Base-by-base conservation (phyloP, 2,113 vertebrate species). In the Sardina pilchardus region DNA sequence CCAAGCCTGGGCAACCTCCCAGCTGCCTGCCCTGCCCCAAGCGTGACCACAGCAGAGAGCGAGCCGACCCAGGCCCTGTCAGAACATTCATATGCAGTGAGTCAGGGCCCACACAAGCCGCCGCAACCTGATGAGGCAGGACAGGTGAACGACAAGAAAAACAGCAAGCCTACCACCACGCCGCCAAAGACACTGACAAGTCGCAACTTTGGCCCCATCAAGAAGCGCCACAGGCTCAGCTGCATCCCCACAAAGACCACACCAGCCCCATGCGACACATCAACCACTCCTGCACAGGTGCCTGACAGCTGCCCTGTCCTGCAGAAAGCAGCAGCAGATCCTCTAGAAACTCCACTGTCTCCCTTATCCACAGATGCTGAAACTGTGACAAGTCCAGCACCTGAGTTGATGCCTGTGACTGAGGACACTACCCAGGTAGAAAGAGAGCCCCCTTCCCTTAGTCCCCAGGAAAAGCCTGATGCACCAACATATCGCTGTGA, bases 81-180 rank as follows among this genome's bases (percentile, higher is more conserved):
- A 0, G 98, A 99, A 85, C 98, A 99, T 89, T 99, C 98, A 0
- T 99, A 99, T 1, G 98, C 98, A 7, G 95, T 96, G 0, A 96
- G 94, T 85, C 93, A 95, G 88, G 90, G 47, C 24, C 86, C 48
- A 17, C 67, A 75, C 39, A 84, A 86, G 21, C 39, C 90, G 10
- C 88, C 91, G 48, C 92, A 94, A 63, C 84, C 85, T 47, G 90
- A 88, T 36, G 94, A 94, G 43, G 88, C 24, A 53, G 90, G 59
- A 83, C 91, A 90, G 63, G 86, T 81, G 48, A 92, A 92, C 84
- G 90, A 84, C 86, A 93, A 89, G 24, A 92, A 88, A 42, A 82
- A 82, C 80, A 87, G 82, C 47, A 91, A 92, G 63, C 92, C 92
- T 59, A 85, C 87, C 81, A 63, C 90, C 71, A 59, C 42, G 71